phyloP scores from a whole-genome alignment of 2,888 invertebrate genomes.

The Caradrina clavipalpis region DNA sequence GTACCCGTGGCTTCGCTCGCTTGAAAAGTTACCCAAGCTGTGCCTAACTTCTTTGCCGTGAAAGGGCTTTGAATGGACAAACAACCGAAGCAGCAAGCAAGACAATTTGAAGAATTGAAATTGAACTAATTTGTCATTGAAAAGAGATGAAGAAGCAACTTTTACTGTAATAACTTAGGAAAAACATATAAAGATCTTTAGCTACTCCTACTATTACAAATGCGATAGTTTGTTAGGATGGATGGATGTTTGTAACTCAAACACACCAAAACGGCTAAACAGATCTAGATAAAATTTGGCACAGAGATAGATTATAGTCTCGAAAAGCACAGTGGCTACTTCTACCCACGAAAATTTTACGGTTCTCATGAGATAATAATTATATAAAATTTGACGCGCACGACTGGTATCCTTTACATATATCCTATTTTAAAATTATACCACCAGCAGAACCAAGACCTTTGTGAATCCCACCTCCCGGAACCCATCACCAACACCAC shows the following conservation, averaged over 20 bases:
- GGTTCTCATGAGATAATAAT: too few species aligned
- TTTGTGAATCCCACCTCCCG: conserved; percentile 6
- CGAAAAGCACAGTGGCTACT: too few species aligned
- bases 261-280: too few species aligned
- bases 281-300: too few species aligned
- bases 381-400: too few species aligned
- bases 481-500: conserved; percentile 1
- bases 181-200: neutral
- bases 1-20: neutral
- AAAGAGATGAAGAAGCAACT: neutral
- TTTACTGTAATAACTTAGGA: neutral
- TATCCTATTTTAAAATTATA: too few species aligned
- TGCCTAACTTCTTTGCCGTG: neutral
- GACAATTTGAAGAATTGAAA: neutral
- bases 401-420: too few species aligned
- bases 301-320: too few species aligned
- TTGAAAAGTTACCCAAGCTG: neutral
- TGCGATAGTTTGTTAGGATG: too few species aligned
- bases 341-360: too few species aligned
- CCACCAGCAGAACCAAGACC: neutral
- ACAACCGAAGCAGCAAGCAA: neutral
- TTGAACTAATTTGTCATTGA: neutral
- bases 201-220: too few species aligned
- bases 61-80: neutral
- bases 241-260: too few species aligned